Base-by-base conservation (phyloP, 1,140 invertebrate species). In the Chironomus tepperi region DNA sequence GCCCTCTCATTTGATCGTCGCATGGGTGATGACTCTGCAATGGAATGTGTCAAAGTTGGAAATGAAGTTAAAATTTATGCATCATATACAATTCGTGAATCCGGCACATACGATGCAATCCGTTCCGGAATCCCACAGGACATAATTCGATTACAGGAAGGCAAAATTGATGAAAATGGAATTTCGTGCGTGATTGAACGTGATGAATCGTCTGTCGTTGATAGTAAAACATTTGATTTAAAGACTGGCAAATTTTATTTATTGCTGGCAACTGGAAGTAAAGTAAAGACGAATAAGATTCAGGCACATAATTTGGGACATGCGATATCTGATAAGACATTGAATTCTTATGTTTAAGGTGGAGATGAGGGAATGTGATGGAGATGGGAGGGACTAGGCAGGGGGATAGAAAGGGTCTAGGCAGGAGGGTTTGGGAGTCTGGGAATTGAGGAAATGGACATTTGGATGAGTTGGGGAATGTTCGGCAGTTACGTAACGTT, bases 21-120 rank as follows among this genome's bases (percentile, higher is more conserved):
- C 5, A 73, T 73, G 73, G 73, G 34, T 18, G 73, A 73, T 73
- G 73, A 73, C 7, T 73, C 73, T 1, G 73, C 34, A 34, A 34
- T 73, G 21, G 73, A 73, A 43, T 73, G 73, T 42, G 73, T 73
- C 34, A 73, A 42, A 16, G 42, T n/a, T 7, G 34, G 34, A 24
- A 73, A 15, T 73, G 19, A 73, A 73, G 73, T 73, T 12, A 16
- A 73, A 73, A 34, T 42, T 12, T 73, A n/a, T 16, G 8, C 34
- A 34, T 73, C 73, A 34, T 73, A 73, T 15, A 73, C 73, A 42
- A 34, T 16, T 42, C 21, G 42, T 15, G 8, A 57, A 3, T 15
- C 5, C 5, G 34, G 73, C 15, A 19, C 24, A 42, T 24, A 7
- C 8, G 73, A 34, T 42, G 73, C 73, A n/a, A 43, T 18, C 12